Percentiles rank a stretch among this genome's conserved stretches.
phyloP scores from a whole-genome alignment of 2,113 vertebrate genomes.

The Galemys pyrenaicus region DNA sequence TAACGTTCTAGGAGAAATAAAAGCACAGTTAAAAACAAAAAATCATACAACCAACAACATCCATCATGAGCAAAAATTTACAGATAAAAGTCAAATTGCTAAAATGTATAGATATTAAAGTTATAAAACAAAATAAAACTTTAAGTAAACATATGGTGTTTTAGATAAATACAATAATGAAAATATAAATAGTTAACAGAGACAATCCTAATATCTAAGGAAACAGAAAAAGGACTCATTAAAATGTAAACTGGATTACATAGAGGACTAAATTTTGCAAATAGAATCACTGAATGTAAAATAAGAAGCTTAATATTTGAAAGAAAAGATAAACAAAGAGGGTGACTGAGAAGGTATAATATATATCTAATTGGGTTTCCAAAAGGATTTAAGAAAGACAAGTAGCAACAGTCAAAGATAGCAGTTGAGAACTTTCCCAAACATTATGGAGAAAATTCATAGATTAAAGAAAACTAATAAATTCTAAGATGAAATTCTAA shows the following conservation, averaged over 20 bases:
- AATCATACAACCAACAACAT: not conserved
- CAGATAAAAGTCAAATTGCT: not conserved
- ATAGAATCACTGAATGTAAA: not conserved
- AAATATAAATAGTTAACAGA: not conserved
- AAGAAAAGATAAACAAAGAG: not conserved
- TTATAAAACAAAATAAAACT: not conserved
- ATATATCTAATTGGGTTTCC: not conserved
- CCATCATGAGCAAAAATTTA: not conserved
- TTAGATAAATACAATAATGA: not conserved
- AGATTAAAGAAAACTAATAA: not conserved
- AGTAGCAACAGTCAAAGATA: not conserved
- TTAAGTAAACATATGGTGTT: not conserved
- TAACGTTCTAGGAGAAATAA: slow-evolving; percentile 55
- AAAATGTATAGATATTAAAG: not conserved
- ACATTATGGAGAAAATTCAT: not conserved
- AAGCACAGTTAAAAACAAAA: slow-evolving; percentile 27
- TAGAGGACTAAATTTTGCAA: not conserved
- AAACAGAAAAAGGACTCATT: not conserved
- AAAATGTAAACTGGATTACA: not conserved
- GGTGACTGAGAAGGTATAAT: not conserved
- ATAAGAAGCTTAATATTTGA: not conserved
- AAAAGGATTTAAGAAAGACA: not conserved
- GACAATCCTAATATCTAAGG: not conserved
- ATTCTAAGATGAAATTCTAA: too few relatives aligned
- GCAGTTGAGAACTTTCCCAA: not conserved